Conservation (phyloP, 2,888 invertebrate genomes). For the Nemurella pictetii region DNA sequence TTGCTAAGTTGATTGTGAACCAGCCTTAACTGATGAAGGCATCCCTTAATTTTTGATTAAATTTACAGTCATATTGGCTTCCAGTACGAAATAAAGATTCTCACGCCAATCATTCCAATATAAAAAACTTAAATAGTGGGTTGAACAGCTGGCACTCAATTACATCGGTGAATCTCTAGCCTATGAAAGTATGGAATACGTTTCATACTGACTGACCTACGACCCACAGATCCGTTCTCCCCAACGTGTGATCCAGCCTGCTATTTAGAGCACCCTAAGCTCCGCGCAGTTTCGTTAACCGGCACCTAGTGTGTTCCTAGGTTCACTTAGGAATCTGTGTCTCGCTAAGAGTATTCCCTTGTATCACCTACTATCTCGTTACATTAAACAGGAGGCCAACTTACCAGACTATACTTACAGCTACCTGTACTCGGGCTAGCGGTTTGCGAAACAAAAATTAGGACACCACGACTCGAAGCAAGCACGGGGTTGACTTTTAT, state of each 20-base stretch:
- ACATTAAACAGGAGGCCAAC: background rate
- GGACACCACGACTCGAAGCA: background rate
- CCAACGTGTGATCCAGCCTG: background rate
- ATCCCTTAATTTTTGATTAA: too few relatives aligned
- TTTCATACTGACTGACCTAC: too few relatives aligned
- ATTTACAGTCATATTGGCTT: too few relatives aligned
- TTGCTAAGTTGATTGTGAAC: too few relatives aligned
- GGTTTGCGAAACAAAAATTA: background rate
- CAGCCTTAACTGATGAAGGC: too few relatives aligned
- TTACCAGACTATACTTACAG: background rate
- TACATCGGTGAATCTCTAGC: too few relatives aligned
- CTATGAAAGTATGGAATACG: too few relatives aligned
- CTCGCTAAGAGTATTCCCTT: background rate
- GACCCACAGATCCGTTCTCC: too few relatives aligned
- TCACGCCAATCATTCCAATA: too few relatives aligned
- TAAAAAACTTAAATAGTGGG: too few relatives aligned
- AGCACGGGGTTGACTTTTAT: background rate
- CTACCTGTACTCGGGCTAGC: background rate
- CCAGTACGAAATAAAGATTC: too few relatives aligned
- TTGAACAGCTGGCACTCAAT: too few relatives aligned
- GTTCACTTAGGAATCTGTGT: background rate
- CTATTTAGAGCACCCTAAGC: background rate
- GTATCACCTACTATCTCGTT: background rate
- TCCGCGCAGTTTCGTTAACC: background rate
- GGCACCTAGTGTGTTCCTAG: background rate